These are phyloP conservation scores for Odontamblyopus rebecca DNA, from an alignment of 2,797 vertebrate species.

Conservation along the genomic window DNA sequence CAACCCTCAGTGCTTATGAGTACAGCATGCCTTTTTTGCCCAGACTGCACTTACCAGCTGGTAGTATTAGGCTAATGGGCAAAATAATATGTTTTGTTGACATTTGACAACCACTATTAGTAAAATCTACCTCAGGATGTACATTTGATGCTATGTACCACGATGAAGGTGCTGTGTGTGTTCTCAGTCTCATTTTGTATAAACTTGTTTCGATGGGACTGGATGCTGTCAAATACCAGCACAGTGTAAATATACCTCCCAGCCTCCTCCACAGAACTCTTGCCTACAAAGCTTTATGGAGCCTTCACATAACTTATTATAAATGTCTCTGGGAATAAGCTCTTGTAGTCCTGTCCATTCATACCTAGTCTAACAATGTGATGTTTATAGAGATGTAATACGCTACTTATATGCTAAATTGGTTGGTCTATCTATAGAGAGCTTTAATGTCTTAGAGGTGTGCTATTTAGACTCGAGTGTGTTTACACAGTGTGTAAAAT, in stretches of 20 bases:
- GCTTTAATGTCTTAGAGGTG: not conserved
- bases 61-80: constrained; percentile 54
- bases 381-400: constrained; percentile 20
- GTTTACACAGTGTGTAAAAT: constrained; percentile 40
- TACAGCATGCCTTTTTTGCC: constrained; percentile 36
- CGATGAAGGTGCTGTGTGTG: constrained; percentile 64
- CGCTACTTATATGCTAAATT: constrained; percentile 15
- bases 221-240: constrained; percentile 61
- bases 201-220: constrained; percentile 30
- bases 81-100: constrained; percentile 56
- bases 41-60: constrained; percentile 66
- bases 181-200: constrained; percentile 33
- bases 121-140: constrained; percentile 83
- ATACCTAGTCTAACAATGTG: constrained; percentile 21
- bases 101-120: constrained; percentile 78
- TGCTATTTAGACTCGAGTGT: constrained; percentile 4
- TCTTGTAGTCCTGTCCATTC: constrained; percentile 37
- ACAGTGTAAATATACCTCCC: constrained; percentile 65
- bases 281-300: constrained; percentile 43
- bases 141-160: constrained; percentile 57
- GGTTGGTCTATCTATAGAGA: constrained; percentile 2
- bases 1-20: constrained; percentile 80
- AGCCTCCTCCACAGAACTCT: constrained; percentile 36
- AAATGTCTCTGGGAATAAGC: constrained; percentile 23
- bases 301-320: constrained; percentile 27